These are phyloP conservation scores for Burhinus bistriatus DNA, from an alignment of 2,113 vertebrate species.

Conservation along the genomic window DNA sequence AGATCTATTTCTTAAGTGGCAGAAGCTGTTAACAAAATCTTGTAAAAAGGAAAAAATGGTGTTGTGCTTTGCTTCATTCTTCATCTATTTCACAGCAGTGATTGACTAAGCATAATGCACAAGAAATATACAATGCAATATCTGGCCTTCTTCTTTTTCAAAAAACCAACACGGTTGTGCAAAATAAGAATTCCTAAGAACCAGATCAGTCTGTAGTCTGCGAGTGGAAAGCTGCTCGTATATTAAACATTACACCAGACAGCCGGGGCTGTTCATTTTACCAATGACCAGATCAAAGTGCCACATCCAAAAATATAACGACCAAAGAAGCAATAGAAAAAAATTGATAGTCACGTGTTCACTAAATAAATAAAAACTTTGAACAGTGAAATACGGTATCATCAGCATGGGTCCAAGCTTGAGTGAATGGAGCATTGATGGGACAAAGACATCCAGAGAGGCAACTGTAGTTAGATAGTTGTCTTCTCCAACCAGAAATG, in stretches of 20 bases:
- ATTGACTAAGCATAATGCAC: not conserved
- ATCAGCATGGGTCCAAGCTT: not conserved
- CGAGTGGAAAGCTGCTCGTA: not conserved
- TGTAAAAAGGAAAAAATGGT: not conserved
- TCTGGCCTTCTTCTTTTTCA: not conserved
- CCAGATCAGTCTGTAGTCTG: not conserved
- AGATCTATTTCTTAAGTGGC: not conserved
- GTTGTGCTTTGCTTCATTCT: not conserved
- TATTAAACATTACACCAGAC: not conserved
- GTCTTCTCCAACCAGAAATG: not conserved
- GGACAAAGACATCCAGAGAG: not conserved
- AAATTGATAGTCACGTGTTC: not conserved
- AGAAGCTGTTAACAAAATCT: not conserved
- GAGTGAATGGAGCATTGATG: not conserved
- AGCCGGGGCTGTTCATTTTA: not conserved
- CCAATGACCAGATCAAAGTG: not conserved
- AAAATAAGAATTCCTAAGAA: not conserved
- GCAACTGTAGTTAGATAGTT: not conserved
- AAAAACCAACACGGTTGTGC: not conserved
- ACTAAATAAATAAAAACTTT: not conserved
- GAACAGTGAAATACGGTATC: not conserved
- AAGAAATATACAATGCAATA: not conserved
- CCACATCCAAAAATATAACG: not conserved
- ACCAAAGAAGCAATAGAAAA: not conserved
- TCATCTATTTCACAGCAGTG: not conserved